Evolutionary conservation across 2,888 invertebrate species (phyloP), one percentile per base, ranked within the genome.

Genomic region (Polymixis lichenea): DNA sequence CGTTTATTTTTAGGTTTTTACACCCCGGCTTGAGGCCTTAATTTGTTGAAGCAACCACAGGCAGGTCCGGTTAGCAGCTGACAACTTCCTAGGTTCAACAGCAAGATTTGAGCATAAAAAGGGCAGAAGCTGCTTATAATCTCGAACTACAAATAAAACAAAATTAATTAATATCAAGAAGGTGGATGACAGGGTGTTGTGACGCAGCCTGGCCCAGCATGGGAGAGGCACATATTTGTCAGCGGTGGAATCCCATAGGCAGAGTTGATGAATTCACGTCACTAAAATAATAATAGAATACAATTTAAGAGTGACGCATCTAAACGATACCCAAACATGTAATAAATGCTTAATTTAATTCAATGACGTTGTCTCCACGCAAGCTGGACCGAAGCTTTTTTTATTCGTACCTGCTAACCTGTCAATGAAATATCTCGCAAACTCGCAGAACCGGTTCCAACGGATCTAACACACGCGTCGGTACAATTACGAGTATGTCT

Each of bases 301-400:
- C 32, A 55, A 60, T 60, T 19, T 32, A 25, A 19, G 9, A 55
- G 56, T 83, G 80, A 75, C 75, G 80, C 38, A 70, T 15, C 13
- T 38, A n/a, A 49, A 22, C 19, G 38, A 43, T 76, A 43, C 46
- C 43, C 22, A 61, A 66, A 66, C 68, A 25, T 62, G 72, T 62
- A 53, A 60, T 56, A 28, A 8, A 15, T 58, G 7, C 19, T 13
- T 55, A 77, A 60, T 60, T 0, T 38, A 22, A 1, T 25, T 17
- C n/a, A 6, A 8, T 82, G 79, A 80, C 79, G 82, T 69, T 15
- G 68, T 49, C 25, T 25, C 25, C 28, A 25, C 75, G n/a, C 46
- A 38, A 28, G n/a, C 19, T 75, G 7, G 38, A 17, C 9, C 22
- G 11, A 0, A 8, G 28, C 11, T 46, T 49, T 75, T 70, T 75